Percentiles rank a stretch among this genome's conserved stretches.
phyloP scores from a whole-genome alignment of 2,888 invertebrate species.

The Punctoribates punctum region DNA sequence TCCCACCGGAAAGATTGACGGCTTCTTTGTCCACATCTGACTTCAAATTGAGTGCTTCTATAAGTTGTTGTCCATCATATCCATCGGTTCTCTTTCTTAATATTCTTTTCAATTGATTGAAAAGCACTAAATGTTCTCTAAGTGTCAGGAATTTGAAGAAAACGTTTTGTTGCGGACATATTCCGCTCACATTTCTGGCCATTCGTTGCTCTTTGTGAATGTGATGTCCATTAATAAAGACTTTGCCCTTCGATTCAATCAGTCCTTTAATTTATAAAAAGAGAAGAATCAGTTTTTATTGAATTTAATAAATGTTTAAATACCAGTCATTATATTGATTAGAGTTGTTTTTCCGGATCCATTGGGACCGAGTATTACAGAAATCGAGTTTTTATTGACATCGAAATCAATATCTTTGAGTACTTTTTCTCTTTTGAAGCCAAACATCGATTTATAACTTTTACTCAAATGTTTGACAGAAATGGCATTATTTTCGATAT shows the following conservation, averaged over 20 bases:
- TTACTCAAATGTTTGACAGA: background rate
- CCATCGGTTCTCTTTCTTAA: constrained; percentile 19
- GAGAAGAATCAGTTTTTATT: background rate
- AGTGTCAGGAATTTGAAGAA: constrained; percentile 17
- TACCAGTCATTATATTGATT: constrained; percentile 16
- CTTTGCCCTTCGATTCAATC: background rate
- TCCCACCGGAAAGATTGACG: background rate
- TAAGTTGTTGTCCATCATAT: background rate
- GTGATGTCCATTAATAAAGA: background rate
- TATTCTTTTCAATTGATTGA: background rate
- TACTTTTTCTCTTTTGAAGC: background rate
- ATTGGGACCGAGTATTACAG: constrained; percentile 14
- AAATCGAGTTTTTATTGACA: background rate
- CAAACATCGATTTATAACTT: background rate
- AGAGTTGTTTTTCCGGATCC: constrained; percentile 22
- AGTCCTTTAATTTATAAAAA: background rate
- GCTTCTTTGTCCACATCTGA: constrained; percentile 14
- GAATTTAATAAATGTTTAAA: background rate
- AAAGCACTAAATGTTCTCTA: constrained; percentile 17
- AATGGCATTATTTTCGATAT: background rate
- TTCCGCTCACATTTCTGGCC: constrained; percentile 1
- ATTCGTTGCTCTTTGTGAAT: background rate
- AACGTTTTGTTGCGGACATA: constrained; percentile 30
- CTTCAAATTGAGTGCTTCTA: background rate
- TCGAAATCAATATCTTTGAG: constrained; percentile 9